These are phyloP conservation scores for Mesorhabditis spiculigera DNA, from an alignment of 2,888 invertebrate species.

Conservation along the genomic window DNA sequence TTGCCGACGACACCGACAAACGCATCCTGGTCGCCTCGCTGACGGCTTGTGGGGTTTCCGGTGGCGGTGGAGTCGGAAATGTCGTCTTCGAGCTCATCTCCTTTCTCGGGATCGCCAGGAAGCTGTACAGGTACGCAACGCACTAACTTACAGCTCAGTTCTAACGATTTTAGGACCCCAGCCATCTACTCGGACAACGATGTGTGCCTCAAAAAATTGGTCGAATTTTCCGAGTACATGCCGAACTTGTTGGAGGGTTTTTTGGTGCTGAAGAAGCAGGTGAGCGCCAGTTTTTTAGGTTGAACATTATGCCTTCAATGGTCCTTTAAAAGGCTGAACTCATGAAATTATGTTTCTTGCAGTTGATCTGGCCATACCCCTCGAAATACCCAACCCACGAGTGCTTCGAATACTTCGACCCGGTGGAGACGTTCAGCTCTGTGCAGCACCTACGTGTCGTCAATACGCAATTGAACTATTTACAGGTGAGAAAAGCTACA, in stretches of 20 bases:
- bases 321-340: background rate
- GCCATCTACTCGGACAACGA: background rate
- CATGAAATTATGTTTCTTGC: background rate
- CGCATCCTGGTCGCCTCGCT: conserved; percentile 4
- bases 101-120: background rate
- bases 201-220: background rate
- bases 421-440: background rate
- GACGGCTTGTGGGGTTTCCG: background rate
- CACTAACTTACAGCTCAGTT: background rate
- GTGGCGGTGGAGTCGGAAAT: conserved; percentile 1
- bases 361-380: background rate
- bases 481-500: background rate
- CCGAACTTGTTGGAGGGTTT: background rate
- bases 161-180: background rate
- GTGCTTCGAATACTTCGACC: conserved; percentile 1
- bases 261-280: background rate
- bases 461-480: conserved; percentile 1
- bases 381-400: conserved; percentile 6
- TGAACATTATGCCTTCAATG: background rate
- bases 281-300: background rate
- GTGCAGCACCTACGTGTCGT: background rate
- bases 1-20: background rate
- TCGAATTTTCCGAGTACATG: background rate
- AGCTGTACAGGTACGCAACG: background rate
- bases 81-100: conserved; percentile 2